Conservation (phyloP, 2,797 vertebrate species). For the Oreochromis mossambicus region DNA sequence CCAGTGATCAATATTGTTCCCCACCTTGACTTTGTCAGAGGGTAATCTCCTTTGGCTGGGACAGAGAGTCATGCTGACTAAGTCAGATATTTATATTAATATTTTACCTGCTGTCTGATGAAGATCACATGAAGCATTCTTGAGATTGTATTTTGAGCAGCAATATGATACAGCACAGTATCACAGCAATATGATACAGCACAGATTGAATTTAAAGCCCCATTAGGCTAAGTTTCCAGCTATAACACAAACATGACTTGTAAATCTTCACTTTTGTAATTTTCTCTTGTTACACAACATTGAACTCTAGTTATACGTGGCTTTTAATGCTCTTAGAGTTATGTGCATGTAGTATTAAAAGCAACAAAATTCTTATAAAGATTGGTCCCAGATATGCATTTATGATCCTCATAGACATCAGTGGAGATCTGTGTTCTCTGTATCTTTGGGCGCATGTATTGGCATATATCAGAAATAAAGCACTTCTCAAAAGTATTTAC, state of each 20-base stretch:
- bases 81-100: neutral
- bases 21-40: slow-evolving; percentile 18
- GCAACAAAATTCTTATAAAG: neutral
- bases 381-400: neutral
- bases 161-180: neutral
- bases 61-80: neutral
- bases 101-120: neutral
- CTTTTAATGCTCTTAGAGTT: neutral
- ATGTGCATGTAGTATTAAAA: neutral
- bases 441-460: neutral
- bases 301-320: neutral
- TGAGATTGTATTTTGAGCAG: neutral
- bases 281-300: neutral
- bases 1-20: slow-evolving; percentile 31
- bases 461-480: neutral
- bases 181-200: neutral
- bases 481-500: neutral
- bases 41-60: neutral
- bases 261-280: neutral
- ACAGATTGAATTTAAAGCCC: neutral
- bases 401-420: neutral
- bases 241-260: neutral
- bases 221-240: neutral
- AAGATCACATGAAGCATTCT: neutral
- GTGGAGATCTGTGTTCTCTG: neutral